Evolutionary conservation across 2,113 vertebrate genomes (phyloP).

Genomic region (Megalops atlanticus): DNA sequence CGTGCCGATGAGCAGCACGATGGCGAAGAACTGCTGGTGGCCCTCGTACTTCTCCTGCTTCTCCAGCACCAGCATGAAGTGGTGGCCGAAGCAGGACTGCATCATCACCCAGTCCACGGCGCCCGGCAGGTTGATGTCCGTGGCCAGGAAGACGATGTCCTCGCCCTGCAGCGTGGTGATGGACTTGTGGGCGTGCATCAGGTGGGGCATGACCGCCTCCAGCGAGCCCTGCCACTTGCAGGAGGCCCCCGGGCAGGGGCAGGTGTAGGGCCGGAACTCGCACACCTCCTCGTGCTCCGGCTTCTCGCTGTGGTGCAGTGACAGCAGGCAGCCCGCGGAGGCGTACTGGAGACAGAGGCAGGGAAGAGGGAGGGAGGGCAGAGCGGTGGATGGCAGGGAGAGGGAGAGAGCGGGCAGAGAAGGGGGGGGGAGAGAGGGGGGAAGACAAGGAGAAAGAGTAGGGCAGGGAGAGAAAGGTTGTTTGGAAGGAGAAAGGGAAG

Average conservation of each 20-base stretch:
- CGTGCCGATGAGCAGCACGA: slow-evolving; percentile 73
- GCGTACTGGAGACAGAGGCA: slow-evolving; percentile 55
- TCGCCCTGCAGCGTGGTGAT: slow-evolving; percentile 76
- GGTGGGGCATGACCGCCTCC: slow-evolving; percentile 77
- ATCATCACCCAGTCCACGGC: slow-evolving; percentile 80
- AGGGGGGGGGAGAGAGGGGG: neutral
- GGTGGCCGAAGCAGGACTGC: slow-evolving; percentile 76
- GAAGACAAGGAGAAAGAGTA: neutral
- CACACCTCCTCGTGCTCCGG: slow-evolving; percentile 75
- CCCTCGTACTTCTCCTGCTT: slow-evolving; percentile 77
- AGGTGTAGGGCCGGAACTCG: slow-evolving; percentile 74
- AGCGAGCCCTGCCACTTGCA: slow-evolving; percentile 76
- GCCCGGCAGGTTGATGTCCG: slow-evolving; percentile 74
- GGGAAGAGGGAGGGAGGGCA: slow-evolving; percentile 1
- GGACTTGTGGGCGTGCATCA: slow-evolving; percentile 76
- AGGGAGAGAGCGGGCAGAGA: neutral
- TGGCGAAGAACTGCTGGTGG: slow-evolving; percentile 77
- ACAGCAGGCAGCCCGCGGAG: slow-evolving; percentile 66
- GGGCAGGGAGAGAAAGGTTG: neutral
- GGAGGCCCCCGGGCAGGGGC: slow-evolving; percentile 74
- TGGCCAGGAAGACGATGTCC: slow-evolving; percentile 77
- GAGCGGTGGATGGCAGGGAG: neutral
- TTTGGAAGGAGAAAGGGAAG: neutral
- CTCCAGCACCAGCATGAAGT: slow-evolving; percentile 78
- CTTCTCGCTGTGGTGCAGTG: slow-evolving; percentile 73